Evolutionary conservation across 2,797 vertebrate genomes (phyloP), one percentile per base, ranked within the genome.

Genomic region (Danionella dracula): DNA sequence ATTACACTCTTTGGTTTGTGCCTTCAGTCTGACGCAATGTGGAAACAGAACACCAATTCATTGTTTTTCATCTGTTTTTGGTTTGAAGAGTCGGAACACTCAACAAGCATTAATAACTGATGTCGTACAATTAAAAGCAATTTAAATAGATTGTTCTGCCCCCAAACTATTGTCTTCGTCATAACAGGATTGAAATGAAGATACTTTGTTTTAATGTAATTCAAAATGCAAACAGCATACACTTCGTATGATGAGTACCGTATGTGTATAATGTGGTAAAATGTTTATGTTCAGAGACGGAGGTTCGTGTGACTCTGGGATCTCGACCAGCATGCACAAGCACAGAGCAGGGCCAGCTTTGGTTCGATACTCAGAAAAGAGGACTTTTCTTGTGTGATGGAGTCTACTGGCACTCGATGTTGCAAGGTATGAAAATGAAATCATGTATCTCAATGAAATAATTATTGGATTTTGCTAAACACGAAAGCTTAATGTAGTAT

Each of bases 381-480:
- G 92, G 91, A 34, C 90, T 98, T 5, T 93, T 92, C 81, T 76
- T 96, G 32, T 98, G 96, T 17, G 88, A 93, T 0, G 91, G 92
- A 40, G 76, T 79, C 1, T 1, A 73, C 46, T 98, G 96, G 96
- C 67, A 94, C 65, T 83, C 93, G 0, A 79, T 98, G 81, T 70
- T 96, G 16, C 87, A 94, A 86, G 92, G 96, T 99, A 76, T 8
- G 55, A 42, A n/a, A 6, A 17, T 2, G 8, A 41, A 38, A 34
- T 35, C 7, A 20, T 7, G 17, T 45, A 7, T 27, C 23, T 6
- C 23, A 27, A 27, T 27, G 3, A 27, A 27, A 35, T 53, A 10
- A 32, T 15, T 19, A 8, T 8, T 27, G 21, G n/a, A 48, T 10
- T 2, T 13, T 21, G 5, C 11, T 4, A 17, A 8, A 42, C 17